These are phyloP conservation scores for Hermaeophaga mercurialis DNA, from an alignment of 2,888 invertebrate genomes.

Conservation along the genomic window DNA sequence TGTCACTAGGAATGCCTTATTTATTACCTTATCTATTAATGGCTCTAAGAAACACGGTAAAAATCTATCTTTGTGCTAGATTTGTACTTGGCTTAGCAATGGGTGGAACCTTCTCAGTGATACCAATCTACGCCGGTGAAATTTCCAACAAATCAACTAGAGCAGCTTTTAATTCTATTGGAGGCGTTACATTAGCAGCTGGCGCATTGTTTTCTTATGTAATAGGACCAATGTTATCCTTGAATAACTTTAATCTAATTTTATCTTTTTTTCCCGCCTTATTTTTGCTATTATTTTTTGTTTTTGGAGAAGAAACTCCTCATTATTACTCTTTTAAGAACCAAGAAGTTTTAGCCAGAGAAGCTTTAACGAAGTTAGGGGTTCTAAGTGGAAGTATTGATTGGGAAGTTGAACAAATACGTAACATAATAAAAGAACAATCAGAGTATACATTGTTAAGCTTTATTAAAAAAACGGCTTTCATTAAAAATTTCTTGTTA, in stretches of 20 bases:
- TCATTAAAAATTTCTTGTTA: constrained; percentile 77
- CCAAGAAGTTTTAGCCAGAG: constrained; percentile 65
- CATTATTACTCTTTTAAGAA: constrained; percentile 69
- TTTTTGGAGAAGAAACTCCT: constrained; percentile 78
- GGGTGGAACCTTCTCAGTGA: constrained; percentile 73
- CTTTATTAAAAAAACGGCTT: constrained; percentile 63
- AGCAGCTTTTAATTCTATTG: constrained; percentile 80
- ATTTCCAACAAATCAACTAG: constrained; percentile 79
- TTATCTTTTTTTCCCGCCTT: constrained; percentile 60
- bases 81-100: constrained; percentile 64
- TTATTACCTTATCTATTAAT: constrained; percentile 72
- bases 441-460: constrained; percentile 37
- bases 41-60: constrained; percentile 60
- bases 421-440: constrained; percentile 18
- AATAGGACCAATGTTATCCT: constrained; percentile 74
- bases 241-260: constrained; percentile 65
- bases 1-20: constrained; percentile 69
- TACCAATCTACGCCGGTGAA: constrained; percentile 87
- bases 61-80: constrained; percentile 62
- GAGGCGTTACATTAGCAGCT: constrained; percentile 72
- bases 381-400: constrained; percentile 10
- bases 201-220: constrained; percentile 73
- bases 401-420: constrained; percentile 17
- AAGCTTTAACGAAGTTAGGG: constrained; percentile 58
- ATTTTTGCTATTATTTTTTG: constrained; percentile 68